These are phyloP conservation scores for Nestor notabilis DNA, from an alignment of 2,113 vertebrate species.

Conservation along the genomic window DNA sequence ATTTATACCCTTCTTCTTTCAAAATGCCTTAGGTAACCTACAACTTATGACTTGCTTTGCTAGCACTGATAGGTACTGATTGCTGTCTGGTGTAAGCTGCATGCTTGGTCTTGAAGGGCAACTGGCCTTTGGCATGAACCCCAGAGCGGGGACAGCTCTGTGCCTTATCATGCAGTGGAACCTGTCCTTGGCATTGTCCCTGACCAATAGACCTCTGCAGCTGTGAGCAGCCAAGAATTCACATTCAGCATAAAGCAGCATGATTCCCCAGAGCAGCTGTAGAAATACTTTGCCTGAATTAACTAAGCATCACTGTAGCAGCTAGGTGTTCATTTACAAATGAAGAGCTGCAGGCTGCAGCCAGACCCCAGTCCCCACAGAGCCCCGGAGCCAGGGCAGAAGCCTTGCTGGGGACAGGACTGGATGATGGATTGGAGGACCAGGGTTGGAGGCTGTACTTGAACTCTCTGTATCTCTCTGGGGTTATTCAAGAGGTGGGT, in stretches of 20 bases:
- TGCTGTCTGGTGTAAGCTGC: rapidly evolving
- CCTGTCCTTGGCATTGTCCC: neutral
- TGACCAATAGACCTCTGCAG: neutral
- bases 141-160: neutral
- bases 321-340: slow-evolving; percentile 52
- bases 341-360: neutral
- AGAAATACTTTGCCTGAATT: slow-evolving; percentile 39
- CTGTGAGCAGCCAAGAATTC: slow-evolving; percentile 7
- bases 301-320: slow-evolving; percentile 59
- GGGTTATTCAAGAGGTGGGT: neutral
- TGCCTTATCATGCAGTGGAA: neutral
- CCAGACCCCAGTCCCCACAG: neutral
- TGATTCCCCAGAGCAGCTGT: slow-evolving; percentile 20
- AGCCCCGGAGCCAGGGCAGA: neutral
- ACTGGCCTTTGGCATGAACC: neutral
- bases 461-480: neutral
- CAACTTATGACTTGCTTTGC: neutral
- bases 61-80: neutral
- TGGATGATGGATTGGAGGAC: neutral
- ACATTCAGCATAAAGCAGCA: neutral
- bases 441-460: neutral
- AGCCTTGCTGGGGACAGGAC: neutral
- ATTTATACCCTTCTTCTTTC: neutral
- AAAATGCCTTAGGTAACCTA: neutral
- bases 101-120: neutral